Evolutionary conservation across 2,113 vertebrate species (phyloP).

Genomic region (Leucopsar rothschildi): DNA sequence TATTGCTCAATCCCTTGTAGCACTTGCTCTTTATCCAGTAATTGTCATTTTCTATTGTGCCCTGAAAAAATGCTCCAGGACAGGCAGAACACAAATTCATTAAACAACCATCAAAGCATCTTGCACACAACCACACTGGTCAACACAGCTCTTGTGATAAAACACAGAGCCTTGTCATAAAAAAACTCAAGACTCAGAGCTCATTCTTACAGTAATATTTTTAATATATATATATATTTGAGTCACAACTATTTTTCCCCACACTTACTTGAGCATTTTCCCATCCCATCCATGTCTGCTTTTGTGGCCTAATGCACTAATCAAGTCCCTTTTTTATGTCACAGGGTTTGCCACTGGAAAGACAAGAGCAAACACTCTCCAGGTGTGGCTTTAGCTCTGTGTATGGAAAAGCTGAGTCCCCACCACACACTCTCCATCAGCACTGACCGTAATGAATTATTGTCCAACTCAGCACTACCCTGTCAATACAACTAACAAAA

Average conservation of each 20-base stretch:
- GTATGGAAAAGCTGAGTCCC: not conserved
- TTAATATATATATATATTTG: not conserved
- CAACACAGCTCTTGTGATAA: not conserved
- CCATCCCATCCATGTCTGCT: not conserved
- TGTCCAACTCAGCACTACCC: not conserved
- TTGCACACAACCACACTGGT: not conserved
- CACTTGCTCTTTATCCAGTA: not conserved
- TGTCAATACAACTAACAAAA: not conserved
- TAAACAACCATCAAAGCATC: not conserved
- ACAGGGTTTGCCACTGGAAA: not conserved
- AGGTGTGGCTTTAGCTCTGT: not conserved
- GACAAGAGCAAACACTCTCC: not conserved
- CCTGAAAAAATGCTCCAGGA: not conserved
- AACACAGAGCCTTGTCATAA: not conserved
- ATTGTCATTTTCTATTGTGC: not conserved
- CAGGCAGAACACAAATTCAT: not conserved
- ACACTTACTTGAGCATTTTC: rapidly evolving
- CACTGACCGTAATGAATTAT: rapidly evolving
- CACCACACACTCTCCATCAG: not conserved
- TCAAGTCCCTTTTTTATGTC: not conserved
- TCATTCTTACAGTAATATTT: not conserved
- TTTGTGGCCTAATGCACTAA: not conserved
- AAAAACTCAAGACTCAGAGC: not conserved
- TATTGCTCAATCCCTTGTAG: slow-evolving; percentile 1
- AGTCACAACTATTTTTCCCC: not conserved